phyloP scores from a whole-genome alignment of 2,113 vertebrate species.

The Leptobrachium ailaonicum region DNA sequence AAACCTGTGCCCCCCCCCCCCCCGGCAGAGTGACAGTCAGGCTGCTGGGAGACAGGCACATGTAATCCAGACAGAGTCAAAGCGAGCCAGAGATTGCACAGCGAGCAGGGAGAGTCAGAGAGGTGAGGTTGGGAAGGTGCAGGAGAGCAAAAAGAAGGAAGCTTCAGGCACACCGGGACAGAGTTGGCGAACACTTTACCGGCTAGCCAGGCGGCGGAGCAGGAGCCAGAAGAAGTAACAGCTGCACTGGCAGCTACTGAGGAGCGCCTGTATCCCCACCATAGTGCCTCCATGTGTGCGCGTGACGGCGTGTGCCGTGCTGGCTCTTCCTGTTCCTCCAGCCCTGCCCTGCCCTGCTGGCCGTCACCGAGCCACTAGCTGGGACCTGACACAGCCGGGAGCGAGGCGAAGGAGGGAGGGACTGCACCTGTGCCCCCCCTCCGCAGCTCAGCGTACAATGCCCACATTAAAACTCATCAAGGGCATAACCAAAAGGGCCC shows the following conservation, averaged over 20 bases:
- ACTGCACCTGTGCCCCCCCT: constrained; percentile 18
- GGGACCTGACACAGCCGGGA: constrained; percentile 29
- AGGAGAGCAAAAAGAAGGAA: neutral
- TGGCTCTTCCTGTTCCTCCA: constrained; percentile 32
- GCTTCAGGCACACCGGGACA: neutral
- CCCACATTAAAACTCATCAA: no score
- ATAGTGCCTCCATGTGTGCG: constrained; percentile 46
- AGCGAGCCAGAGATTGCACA: constrained; percentile 2
- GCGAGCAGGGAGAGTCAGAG: neutral
- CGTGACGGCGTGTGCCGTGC: constrained; percentile 5
- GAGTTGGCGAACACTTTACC: constrained; percentile 12
- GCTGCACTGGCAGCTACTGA: constrained; percentile 51
- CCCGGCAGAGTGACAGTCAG: no score
- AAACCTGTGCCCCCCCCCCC: no score
- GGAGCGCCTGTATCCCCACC: constrained; percentile 51
- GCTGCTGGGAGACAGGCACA: no score
- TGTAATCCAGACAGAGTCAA: neutral
- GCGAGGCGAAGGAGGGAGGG: constrained; percentile 12
- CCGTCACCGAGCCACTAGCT: constrained; percentile 45
- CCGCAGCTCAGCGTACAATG: no score
- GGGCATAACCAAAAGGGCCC: no score
- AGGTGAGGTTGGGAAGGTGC: neutral
- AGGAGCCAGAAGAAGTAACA: constrained; percentile 52
- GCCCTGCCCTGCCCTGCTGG: constrained; percentile 13
- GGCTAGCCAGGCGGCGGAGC: constrained; percentile 41